phyloP scores from a whole-genome alignment of 2,888 invertebrate species.

The Cerastis rubricosa region DNA sequence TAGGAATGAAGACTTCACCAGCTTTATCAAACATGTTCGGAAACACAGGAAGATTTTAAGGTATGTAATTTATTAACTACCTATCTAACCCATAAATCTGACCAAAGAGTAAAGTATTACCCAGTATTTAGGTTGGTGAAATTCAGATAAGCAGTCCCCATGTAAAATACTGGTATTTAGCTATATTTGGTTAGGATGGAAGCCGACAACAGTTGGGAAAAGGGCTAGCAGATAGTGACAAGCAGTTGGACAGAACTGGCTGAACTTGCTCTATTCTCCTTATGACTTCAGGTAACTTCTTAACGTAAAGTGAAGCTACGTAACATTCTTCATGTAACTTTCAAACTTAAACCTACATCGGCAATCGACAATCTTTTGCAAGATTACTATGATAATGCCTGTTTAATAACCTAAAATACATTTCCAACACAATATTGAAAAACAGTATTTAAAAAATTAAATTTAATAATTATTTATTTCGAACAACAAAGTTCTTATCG shows the following conservation, averaged over 20 bases:
- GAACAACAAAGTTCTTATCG: too few species aligned
- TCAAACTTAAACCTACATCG: too few species aligned
- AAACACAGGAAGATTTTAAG: slow-evolving; percentile 91
- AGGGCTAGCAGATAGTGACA: neutral
- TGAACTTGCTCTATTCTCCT: neutral
- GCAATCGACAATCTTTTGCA: too few species aligned
- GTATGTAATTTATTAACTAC: slow-evolving; percentile 72
- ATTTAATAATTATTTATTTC: too few species aligned
- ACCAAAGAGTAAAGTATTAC: neutral
- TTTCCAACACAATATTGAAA: too few species aligned
- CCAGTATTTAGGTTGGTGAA: neutral
- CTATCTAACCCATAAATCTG: neutral
- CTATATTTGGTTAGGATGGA: neutral
- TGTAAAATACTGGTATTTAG: neutral
- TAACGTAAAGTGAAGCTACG: too few species aligned
- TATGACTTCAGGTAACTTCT: neutral
- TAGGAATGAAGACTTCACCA: slow-evolving; percentile 91
- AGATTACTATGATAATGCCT: too few species aligned
- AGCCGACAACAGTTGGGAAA: neutral
- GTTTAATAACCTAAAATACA: too few species aligned
- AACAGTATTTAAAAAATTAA: too few species aligned
- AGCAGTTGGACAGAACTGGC: neutral
- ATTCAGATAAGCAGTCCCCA: neutral
- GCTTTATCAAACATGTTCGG: slow-evolving; percentile 92
- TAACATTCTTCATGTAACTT: too few species aligned